Evolutionary conservation across 2,797 vertebrate species (phyloP).

Genomic region (Harpagifer antarcticus): DNA sequence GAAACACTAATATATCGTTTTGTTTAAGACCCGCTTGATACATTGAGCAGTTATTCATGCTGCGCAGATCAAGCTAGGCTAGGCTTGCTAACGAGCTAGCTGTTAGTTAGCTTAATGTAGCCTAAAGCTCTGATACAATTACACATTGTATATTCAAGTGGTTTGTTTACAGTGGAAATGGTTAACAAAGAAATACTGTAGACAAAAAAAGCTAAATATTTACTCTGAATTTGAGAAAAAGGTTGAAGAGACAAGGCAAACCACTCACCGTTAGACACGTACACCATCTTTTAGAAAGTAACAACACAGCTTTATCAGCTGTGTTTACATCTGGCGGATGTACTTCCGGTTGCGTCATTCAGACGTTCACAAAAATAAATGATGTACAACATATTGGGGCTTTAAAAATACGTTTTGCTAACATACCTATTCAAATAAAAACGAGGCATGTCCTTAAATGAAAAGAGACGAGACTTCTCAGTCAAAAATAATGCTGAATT

Average conservation of each 20-base stretch:
- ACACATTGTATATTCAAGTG: neutral
- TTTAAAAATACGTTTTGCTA: too few relatives aligned
- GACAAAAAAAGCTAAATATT: rapidly evolving
- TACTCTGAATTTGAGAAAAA: rapidly evolving
- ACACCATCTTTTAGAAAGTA: conserved; percentile 76
- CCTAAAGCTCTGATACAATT: rapidly evolving
- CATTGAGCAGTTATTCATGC: neutral
- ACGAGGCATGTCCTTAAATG: too few relatives aligned
- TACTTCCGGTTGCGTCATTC: conserved; percentile 54
- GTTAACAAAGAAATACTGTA: rapidly evolving
- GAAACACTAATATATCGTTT: neutral
- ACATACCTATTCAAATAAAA: too few relatives aligned
- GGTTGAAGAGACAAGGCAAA: neutral
- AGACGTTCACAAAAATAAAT: neutral
- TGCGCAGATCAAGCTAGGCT: neutral
- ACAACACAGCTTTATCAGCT: conserved; percentile 28
- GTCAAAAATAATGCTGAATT: too few relatives aligned
- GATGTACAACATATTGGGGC: neutral
- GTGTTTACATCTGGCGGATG: conserved; percentile 49
- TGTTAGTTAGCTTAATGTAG: conserved; percentile 4
- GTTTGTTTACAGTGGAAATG: neutral
- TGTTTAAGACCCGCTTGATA: neutral
- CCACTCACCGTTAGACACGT: conserved; percentile 86
- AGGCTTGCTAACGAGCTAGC: conserved; percentile 3
- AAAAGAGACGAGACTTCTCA: too few relatives aligned